Conservation (phyloP, 2,797 vertebrate species). For the Eleutherodactylus coqui region DNA sequence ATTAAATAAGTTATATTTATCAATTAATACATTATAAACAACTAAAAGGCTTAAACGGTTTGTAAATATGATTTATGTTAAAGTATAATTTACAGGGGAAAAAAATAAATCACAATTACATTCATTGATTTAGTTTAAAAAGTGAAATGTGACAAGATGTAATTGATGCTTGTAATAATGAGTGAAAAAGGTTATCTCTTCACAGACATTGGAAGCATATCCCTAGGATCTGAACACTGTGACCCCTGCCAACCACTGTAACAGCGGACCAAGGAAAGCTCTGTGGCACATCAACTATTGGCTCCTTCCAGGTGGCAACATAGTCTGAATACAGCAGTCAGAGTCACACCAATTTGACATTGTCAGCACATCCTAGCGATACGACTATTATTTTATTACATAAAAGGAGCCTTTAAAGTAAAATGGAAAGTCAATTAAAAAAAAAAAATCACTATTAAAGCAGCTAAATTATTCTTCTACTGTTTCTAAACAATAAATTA, state of each 20-base stretch:
- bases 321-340: background rate
- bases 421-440: background rate
- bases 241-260: background rate
- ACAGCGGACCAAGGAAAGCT: background rate
- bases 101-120: background rate
- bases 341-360: background rate
- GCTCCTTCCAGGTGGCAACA: background rate
- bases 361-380: background rate
- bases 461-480: background rate
- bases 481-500: constrained; percentile 3
- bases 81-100: background rate
- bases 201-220: background rate
- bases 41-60: constrained; percentile 7
- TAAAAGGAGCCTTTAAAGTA: background rate
- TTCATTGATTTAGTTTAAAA: constrained; percentile 8
- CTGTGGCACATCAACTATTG: background rate
- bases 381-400: background rate
- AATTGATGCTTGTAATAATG: background rate
- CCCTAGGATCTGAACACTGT: background rate
- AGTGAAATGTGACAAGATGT: background rate
- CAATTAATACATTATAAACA: constrained; percentile 15
- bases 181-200: background rate
- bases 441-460: background rate
- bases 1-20: constrained; percentile 26
- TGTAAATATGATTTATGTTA: background rate